These are phyloP conservation scores for Amblyjoppa fuscipennis DNA, from an alignment of 2,888 invertebrate genomes.

Conservation along the genomic window DNA sequence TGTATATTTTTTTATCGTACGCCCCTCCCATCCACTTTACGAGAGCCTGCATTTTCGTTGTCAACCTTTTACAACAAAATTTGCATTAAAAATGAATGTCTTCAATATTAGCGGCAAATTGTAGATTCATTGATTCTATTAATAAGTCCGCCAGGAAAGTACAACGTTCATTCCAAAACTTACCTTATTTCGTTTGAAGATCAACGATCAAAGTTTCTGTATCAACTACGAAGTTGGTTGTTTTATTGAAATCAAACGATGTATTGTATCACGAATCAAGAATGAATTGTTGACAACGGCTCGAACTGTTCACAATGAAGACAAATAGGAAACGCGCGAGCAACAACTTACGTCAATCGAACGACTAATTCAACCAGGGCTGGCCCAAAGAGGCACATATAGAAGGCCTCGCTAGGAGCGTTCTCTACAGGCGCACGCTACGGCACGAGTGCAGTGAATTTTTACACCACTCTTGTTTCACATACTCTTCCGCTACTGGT, in stretches of 20 bases:
- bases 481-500: neutral
- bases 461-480: neutral
- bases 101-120: neutral
- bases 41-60: slow-evolving; percentile 32
- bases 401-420: neutral
- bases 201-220: neutral
- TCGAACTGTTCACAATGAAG: neutral
- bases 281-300: neutral
- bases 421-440: neutral
- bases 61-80: neutral
- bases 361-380: neutral
- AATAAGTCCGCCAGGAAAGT: neutral
- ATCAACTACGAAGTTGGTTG: neutral
- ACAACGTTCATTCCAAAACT: neutral
- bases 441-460: neutral
- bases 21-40: slow-evolving; percentile 48
- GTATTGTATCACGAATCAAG: neutral
- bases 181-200: neutral
- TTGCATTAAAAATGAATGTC: neutral
- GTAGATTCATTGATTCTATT: neutral
- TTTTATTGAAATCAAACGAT: neutral
- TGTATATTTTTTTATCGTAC: slow-evolving; percentile 36
- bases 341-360: neutral
- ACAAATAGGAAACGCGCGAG: neutral
- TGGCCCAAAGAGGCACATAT: neutral